Evolutionary conservation across 2,113 vertebrate species (phyloP).

Genomic region (Pterocles orientalis): DNA sequence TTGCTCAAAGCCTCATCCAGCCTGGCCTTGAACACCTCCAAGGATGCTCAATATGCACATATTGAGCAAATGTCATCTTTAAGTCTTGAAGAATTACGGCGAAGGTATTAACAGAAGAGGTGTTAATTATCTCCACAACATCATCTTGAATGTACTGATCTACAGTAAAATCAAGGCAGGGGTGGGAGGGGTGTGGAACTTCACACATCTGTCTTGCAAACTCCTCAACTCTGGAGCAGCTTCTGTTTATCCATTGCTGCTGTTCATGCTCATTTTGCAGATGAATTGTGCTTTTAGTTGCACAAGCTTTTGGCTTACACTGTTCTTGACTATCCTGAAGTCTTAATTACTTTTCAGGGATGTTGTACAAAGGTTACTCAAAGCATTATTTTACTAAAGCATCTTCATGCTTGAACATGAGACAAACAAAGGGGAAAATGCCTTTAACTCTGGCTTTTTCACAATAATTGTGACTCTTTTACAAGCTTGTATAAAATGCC

Average conservation of each 20-base stretch:
- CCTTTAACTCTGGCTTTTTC: background rate
- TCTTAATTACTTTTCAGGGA: background rate
- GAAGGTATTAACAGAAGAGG: background rate
- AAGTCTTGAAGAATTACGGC: background rate
- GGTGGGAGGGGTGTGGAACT: accelerated
- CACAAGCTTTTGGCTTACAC: accelerated
- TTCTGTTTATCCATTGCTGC: background rate
- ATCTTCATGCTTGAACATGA: background rate
- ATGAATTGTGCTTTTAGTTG: background rate
- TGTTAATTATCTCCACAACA: background rate
- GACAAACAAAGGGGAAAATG: background rate
- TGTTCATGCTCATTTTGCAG: background rate
- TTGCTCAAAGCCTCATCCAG: too few species aligned
- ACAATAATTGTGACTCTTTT: background rate
- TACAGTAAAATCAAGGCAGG: accelerated
- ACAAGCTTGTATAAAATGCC: background rate
- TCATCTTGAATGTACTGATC: background rate
- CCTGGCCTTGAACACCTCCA: too few species aligned
- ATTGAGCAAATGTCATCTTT: background rate
- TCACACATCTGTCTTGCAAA: background rate
- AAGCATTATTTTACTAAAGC: background rate
- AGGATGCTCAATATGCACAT: background rate
- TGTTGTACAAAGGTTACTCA: background rate
- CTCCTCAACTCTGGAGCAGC: background rate
- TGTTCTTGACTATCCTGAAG: background rate